Conservation (phyloP, 2,888 invertebrate genomes). For the Operophtera brumata region DNA sequence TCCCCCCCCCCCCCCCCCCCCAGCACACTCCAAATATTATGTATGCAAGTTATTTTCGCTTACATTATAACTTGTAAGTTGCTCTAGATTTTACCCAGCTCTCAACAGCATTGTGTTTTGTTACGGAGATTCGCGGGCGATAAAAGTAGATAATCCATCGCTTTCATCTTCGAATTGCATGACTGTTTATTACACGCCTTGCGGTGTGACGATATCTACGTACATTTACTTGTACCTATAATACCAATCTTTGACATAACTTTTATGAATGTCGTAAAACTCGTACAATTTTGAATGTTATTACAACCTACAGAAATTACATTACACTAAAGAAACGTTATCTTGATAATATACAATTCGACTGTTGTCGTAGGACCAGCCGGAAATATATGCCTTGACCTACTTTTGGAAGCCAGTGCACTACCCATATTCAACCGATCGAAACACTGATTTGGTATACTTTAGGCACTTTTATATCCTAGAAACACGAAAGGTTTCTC, state of each 20-base stretch:
- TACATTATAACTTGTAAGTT: not conserved
- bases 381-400: constrained; percentile 32
- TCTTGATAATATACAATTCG: constrained; percentile 22
- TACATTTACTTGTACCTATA: not conserved
- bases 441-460: constrained; percentile 6
- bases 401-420: constrained; percentile 24
- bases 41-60: not conserved
- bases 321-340: constrained; percentile 15
- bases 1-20: too few relatives aligned
- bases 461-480: not conserved
- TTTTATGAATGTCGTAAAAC: constrained; percentile 10
- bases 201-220: not conserved
- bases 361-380: constrained; percentile 28
- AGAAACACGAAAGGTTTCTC: not conserved
- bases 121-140: not conserved
- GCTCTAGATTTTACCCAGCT: not conserved
- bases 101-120: not conserved
- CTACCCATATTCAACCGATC: constrained; percentile 15
- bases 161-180: constrained; percentile 4
- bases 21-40: too few relatives aligned
- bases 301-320: not conserved
- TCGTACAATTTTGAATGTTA: too few relatives aligned
- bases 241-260: too few relatives aligned
- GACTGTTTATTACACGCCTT: not conserved
- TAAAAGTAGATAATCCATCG: not conserved